phyloP scores from a whole-genome alignment of 2,797 vertebrate species.

The Sorex maritimensis region DNA sequence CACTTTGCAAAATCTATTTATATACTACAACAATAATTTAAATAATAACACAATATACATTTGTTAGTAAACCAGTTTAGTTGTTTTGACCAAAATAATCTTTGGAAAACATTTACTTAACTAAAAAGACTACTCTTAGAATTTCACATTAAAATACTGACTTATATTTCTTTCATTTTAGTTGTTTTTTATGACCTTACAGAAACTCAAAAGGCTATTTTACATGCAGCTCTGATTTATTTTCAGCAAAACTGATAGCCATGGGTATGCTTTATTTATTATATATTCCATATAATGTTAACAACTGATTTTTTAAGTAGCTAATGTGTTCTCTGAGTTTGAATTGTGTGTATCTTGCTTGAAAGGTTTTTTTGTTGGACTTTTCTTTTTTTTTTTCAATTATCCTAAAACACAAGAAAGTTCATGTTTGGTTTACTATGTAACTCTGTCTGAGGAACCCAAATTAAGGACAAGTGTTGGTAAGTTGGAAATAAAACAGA shows the following conservation, averaged over 20 bases:
- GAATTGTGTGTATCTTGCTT: conserved; percentile 60
- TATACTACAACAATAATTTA: not conserved
- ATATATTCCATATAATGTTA: conserved; percentile 35
- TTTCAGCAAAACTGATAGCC: conserved; percentile 2
- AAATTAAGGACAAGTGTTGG: conserved; percentile 72
- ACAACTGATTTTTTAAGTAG: conserved; percentile 60
- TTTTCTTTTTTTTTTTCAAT: conserved; percentile 67
- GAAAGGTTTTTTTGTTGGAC: conserved; percentile 40
- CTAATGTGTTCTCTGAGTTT: conserved; percentile 48
- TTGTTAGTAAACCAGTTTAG: not conserved
- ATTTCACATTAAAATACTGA: conserved; percentile 32
- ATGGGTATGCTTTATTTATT: conserved; percentile 5
- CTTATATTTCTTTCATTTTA: conserved; percentile 40
- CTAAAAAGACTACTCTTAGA: not conserved
- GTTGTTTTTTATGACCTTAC: not conserved
- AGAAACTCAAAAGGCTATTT: conserved; percentile 46
- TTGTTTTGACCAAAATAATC: not conserved
- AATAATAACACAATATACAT: not conserved
- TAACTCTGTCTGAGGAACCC: conserved; percentile 68
- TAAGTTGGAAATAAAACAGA: conserved; percentile 63
- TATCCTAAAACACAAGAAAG: conserved; percentile 65
- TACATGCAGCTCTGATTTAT: conserved; percentile 27
- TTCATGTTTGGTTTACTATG: conserved; percentile 62
- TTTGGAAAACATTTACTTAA: conserved; percentile 22
- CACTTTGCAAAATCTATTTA: not conserved